Conservation (phyloP, 1,140 invertebrate genomes). For the Leptinotarsa texana region DNA sequence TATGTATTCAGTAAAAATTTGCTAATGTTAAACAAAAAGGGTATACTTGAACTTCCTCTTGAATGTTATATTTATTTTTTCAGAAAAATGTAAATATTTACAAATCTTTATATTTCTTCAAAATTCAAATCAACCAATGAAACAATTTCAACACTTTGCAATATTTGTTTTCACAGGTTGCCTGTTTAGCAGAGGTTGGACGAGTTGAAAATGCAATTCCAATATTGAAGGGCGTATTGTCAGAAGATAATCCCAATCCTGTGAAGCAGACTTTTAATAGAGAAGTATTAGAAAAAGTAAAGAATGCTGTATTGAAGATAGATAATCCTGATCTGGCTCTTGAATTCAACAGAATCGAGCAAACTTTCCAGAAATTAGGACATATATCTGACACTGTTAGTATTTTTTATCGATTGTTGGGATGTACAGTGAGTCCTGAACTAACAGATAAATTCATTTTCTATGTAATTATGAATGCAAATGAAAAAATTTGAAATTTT, state of each 20-base stretch:
- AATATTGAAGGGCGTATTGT: conserved; percentile 63
- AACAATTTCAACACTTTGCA: no score
- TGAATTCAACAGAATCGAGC: conserved; percentile 57
- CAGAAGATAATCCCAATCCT: conserved; percentile 59
- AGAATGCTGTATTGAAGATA: conserved; percentile 49
- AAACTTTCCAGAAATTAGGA: conserved; percentile 54
- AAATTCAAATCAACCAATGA: no score
- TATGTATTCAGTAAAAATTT: no score
- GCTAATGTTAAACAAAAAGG: no score
- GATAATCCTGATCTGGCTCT: conserved; percentile 51
- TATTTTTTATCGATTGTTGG: no score
- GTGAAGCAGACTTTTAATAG: conserved; percentile 60
- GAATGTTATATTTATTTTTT: no score
- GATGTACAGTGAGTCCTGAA: no score
- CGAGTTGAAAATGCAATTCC: conserved; percentile 68
- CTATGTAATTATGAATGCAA: no score
- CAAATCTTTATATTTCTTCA: no score
- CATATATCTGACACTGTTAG: conserved; percentile 55
- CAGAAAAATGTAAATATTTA: no score
- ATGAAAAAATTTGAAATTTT: conserved; percentile 10
- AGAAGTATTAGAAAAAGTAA: conserved; percentile 58
- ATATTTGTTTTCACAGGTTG: conserved; percentile 53
- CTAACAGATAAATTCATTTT: no score
- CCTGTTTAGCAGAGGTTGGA: conserved; percentile 64
- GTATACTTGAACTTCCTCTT: no score